Evolutionary conservation across 2,797 vertebrate genomes (phyloP).

Genomic region (Pristis pectinata): DNA sequence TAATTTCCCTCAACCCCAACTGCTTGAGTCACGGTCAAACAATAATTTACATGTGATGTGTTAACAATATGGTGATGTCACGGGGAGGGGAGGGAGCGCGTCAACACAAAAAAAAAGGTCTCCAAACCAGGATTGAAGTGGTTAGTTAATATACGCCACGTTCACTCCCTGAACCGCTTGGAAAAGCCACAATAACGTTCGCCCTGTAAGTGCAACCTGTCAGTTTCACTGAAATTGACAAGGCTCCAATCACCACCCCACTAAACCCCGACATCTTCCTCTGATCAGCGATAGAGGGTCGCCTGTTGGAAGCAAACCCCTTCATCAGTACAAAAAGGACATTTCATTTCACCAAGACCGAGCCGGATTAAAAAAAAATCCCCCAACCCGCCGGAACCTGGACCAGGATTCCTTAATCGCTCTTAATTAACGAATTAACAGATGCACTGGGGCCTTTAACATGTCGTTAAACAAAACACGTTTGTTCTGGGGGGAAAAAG

Average conservation of each 20-base stretch:
- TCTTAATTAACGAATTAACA: neutral
- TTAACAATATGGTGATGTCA: neutral
- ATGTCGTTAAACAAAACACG: too few species aligned
- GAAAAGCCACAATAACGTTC: neutral
- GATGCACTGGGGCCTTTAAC: neutral
- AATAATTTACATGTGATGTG: neutral
- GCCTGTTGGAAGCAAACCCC: neutral
- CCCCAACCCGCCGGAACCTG: neutral
- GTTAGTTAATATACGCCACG: neutral
- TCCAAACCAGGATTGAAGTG: neutral
- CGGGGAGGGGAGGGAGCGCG: neutral
- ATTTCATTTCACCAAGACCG: neutral
- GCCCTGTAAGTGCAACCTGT: neutral
- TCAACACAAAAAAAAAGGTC: neutral
- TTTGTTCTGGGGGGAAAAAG: neutral
- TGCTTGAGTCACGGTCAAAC: constrained; percentile 2
- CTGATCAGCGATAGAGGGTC: neutral
- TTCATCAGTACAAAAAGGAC: neutral
- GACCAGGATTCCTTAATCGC: neutral
- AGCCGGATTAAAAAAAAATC: neutral
- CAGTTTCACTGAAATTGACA: neutral
- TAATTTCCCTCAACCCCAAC: neutral
- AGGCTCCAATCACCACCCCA: neutral
- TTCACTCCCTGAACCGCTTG: neutral
- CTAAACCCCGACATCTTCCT: neutral